These are phyloP conservation scores for Phaethornis superciliosus DNA, from an alignment of 2,113 vertebrate genomes.

Conservation along the genomic window DNA sequence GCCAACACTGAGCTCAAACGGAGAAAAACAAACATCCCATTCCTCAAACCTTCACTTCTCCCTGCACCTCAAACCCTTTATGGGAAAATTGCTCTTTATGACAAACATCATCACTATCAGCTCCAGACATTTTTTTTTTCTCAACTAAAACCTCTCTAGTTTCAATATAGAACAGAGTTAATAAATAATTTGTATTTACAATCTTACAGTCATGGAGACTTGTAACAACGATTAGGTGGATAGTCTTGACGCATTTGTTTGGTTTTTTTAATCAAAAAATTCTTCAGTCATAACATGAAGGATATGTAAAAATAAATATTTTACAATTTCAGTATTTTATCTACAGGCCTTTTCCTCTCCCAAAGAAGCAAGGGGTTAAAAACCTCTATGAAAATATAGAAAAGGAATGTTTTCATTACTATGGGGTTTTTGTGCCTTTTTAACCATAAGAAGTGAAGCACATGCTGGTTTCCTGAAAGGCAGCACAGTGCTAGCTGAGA, in stretches of 20 bases:
- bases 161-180: constrained; percentile 77
- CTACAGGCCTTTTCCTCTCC: constrained; percentile 48
- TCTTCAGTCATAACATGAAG: constrained; percentile 71
- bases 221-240: constrained; percentile 70
- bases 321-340: constrained; percentile 65
- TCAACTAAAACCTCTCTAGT: constrained; percentile 32
- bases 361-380: constrained; percentile 15
- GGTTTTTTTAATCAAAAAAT: constrained; percentile 68
- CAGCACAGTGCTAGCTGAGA: constrained; percentile 71
- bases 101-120: constrained; percentile 54
- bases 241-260: constrained; percentile 78
- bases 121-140: constrained; percentile 26
- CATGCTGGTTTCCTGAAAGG: constrained; percentile 24
- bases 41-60: constrained; percentile 8
- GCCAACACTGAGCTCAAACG: constrained; percentile 51
- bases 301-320: constrained; percentile 82
- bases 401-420: constrained; percentile 73
- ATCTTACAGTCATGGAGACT: constrained; percentile 78
- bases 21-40: constrained; percentile 39
- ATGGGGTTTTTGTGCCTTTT: constrained; percentile 76
- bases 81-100: constrained; percentile 37
- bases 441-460: constrained; percentile 74
- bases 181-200: constrained; percentile 90
- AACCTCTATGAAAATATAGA: constrained; percentile 56
- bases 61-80: constrained; percentile 48